Conservation (phyloP, 2,888 invertebrate species). For the Endotricha flammealis region DNA sequence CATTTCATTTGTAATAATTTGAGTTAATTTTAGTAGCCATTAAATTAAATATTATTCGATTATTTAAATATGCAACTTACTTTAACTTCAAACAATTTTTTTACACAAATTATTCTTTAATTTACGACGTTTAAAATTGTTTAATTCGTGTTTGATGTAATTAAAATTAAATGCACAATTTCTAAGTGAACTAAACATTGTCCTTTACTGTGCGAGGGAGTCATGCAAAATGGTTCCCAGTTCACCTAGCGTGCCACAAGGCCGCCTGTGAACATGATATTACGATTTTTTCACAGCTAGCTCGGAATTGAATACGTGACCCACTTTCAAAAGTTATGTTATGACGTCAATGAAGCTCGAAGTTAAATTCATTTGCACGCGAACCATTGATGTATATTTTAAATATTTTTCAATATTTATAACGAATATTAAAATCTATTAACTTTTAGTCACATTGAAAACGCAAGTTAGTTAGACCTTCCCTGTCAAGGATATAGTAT, state of each 20-base stretch:
- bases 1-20: too few relatives aligned
- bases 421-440: too few relatives aligned
- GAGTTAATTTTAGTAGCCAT: too few relatives aligned
- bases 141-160: conserved; percentile 13
- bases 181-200: conserved; percentile 28
- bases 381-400: conserved; percentile 26
- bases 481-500: too few relatives aligned
- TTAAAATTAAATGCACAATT: conserved; percentile 29
- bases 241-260: conserved; percentile 48
- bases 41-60: too few relatives aligned
- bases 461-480: too few relatives aligned
- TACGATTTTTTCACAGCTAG: conserved; percentile 45
- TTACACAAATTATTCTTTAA: too few relatives aligned
- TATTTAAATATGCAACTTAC: too few relatives aligned
- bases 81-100: too few relatives aligned
- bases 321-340: conserved; percentile 57
- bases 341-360: conserved; percentile 58
- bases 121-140: background rate
- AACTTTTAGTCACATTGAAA: too few relatives aligned
- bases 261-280: conserved; percentile 35
- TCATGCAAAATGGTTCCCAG: conserved; percentile 29
- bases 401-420: too few relatives aligned
- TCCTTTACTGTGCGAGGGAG: conserved; percentile 20
- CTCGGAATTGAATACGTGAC: conserved; percentile 59
- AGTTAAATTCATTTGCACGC: conserved; percentile 22